These are phyloP conservation scores for Clusia tigrina DNA, from an alignment of 2,888 invertebrate species.

Conservation along the genomic window DNA sequence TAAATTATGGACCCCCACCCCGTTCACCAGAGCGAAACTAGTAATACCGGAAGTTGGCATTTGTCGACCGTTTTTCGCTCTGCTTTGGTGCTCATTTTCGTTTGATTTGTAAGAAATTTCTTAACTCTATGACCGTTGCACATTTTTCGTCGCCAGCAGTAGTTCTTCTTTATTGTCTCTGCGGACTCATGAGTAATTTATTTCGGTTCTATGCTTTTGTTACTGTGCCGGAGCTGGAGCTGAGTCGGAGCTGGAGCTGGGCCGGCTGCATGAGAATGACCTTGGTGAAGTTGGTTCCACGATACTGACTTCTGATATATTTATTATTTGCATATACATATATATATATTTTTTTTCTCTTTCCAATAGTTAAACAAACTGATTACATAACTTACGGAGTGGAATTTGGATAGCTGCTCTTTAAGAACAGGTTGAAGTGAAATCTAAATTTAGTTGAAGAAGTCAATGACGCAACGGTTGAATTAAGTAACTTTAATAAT, in stretches of 20 bases:
- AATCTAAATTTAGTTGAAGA: too few species aligned
- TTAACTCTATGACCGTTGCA: neutral
- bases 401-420: too few species aligned
- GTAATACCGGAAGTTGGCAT: slow-evolving; percentile 32
- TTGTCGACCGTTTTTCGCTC: neutral
- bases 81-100: neutral
- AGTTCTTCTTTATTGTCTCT: neutral
- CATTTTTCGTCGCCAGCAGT: neutral
- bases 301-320: neutral
- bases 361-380: too few species aligned
- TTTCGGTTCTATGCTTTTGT: neutral
- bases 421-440: too few species aligned
- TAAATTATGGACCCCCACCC: neutral
- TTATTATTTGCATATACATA: too few species aligned
- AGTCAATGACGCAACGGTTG: too few species aligned
- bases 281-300: neutral
- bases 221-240: too few species aligned
- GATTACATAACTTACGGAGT: too few species aligned
- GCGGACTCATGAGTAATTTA: neutral
- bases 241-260: too few species aligned
- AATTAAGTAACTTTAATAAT: too few species aligned
- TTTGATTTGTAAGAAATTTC: neutral
- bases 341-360: too few species aligned
- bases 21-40: neutral
- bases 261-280: neutral